Evolutionary conservation across 2,797 vertebrate genomes (phyloP).

Genomic region (Hoplostethus atlanticus): DNA sequence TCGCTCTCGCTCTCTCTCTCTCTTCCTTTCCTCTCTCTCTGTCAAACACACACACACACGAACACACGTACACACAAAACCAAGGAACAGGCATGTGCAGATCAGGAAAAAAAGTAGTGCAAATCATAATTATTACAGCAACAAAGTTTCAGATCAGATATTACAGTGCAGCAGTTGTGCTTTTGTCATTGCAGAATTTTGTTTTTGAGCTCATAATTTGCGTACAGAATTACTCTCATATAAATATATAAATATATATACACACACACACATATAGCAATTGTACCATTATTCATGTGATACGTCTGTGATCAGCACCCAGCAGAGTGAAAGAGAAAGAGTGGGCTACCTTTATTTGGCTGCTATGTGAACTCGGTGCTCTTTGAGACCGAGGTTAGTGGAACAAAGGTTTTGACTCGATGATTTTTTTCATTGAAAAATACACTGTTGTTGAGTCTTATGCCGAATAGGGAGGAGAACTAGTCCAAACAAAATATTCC

Average conservation of each 20-base stretch:
- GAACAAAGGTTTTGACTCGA: slow-evolving; percentile 7
- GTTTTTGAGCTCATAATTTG: too few relatives aligned
- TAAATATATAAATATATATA: too few relatives aligned
- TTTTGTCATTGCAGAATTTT: too few relatives aligned
- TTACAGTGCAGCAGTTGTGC: too few relatives aligned
- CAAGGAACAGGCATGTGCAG: too few relatives aligned
- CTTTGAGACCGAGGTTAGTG: neutral
- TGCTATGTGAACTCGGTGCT: slow-evolving; percentile 13
- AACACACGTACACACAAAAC: too few relatives aligned
- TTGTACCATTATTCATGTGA: too few relatives aligned
- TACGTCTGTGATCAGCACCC: neutral
- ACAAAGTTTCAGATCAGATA: too few relatives aligned
- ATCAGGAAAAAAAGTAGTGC: too few relatives aligned
- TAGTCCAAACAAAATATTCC: neutral
- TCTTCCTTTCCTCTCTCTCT: neutral
- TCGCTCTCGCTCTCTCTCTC: neutral
- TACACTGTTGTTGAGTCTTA: neutral
- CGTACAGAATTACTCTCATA: too few relatives aligned
- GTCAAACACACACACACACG: neutral
- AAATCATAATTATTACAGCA: too few relatives aligned
- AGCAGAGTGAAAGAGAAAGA: slow-evolving; percentile 9
- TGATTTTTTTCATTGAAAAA: slow-evolving; percentile 22
- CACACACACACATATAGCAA: too few relatives aligned
- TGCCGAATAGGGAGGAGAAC: neutral
- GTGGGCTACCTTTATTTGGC: neutral